Evolutionary conservation across 2,888 invertebrate species (phyloP), one percentile per base, ranked within the genome.

Genomic region (Zeuzera pyrina): DNA sequence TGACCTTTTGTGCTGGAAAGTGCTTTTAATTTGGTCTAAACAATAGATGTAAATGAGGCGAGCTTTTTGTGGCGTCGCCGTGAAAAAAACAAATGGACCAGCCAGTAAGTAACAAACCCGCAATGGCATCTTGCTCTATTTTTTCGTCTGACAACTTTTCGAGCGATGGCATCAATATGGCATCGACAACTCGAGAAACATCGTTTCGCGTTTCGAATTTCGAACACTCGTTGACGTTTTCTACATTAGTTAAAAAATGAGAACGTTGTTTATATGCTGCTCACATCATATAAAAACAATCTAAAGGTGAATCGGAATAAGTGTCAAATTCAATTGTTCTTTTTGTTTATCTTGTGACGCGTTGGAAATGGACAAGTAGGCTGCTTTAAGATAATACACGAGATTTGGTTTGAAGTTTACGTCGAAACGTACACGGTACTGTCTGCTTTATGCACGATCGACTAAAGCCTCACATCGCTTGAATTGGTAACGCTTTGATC

Each of bases 191-290:
- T 49, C 49, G 49, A 45, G 45, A 39, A 56, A 59, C 57, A 65
- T 59, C 59, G 61, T 62, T 71, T 63, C 65, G 59, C 66, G 64
- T 76, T 67, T 68, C 58, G 58, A 63, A 68, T 68, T 64, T 70
- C 63, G 60, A 60, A 61, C 42, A 52, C 61, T 64, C 66, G 63
- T 69, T 63, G 66, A 68, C 60, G 50, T 66, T 64, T 59, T 53
- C 50, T 49, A 61, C 55, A 45, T 57, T 45, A 43, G 43, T 45
- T 52, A 45, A 39, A 43, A 48, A 53, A 52, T 43, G 40, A 50
- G 47, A 65, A 64, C 40, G 56, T 56, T 8, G 19, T 38, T 46
- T 53, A 42, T 38, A 42, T 42, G n/a, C n/a, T n/a, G 43, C 36
- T 13, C 29, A 39, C 34, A 35, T 35, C 43, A 35, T 42, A 35